Base-by-base conservation (phyloP, 2,888 invertebrate species). In the Gymnoscelis rufifasciata region DNA sequence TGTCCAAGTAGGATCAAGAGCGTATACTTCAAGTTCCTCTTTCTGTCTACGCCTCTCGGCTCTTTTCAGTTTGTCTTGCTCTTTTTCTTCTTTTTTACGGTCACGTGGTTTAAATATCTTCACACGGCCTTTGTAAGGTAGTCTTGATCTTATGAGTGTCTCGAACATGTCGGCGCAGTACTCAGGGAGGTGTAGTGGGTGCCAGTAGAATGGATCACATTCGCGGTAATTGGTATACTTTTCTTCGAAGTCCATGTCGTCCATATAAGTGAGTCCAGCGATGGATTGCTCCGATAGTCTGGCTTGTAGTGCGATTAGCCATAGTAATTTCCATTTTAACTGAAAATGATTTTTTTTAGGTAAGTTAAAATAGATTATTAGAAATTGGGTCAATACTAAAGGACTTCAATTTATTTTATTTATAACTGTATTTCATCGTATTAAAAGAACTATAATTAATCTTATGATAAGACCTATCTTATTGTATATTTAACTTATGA, bases 181-280 rank as follows among this genome's bases (percentile, higher is more conserved):
- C 23, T 74, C 72, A 0, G 86, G 84, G 35, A 86, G 53, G 61
- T 83, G 84, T 7, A 87, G 57, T 0, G 86, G 87, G 48, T 86
- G 78, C 78, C 79, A 86, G 54, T 82, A 71, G 28, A 79, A 62
- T 1, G 86, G 84, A 49, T 86, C 75, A 47, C 86, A 86, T 60
- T 83, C 81, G 38, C 78, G 60, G 4, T 71, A 57, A 29, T 83
- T 60, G 45, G 68, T 65, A 51, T 80, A 83, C 44, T 80, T 65
- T 27, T 75, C 62, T 45, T 78, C 77, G 29, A 84, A 81, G 52
- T 81, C 75, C 33, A 79, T 78, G 41, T 82, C 26, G 14, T 86
- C 86, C 70, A 61, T 77, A 54, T 83, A 86, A 0, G 87, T 82
- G 12, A 84, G 65, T 3, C 87, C 87, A 0, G 74, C 59, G 11